Conservation (phyloP, 2,113 vertebrate species). For the Hippolais icterina region DNA sequence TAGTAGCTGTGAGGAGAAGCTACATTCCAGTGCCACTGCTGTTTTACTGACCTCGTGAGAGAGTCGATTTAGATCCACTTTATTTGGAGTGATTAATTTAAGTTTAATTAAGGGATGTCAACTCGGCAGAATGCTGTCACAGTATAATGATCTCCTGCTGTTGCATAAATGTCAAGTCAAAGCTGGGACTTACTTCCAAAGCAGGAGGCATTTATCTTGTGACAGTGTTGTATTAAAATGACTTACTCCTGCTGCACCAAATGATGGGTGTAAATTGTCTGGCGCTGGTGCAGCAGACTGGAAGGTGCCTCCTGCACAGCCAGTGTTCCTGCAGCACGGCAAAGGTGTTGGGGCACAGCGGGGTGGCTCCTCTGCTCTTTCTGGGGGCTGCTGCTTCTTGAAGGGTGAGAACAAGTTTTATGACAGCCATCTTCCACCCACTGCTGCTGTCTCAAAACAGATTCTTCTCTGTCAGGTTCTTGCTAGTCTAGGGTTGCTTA, state of each 20-base stretch:
- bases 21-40: neutral
- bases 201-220: constrained; percentile 63
- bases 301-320: constrained; percentile 20
- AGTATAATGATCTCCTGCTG: constrained; percentile 68
- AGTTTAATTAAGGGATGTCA: constrained; percentile 68
- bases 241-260: constrained; percentile 62
- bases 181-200: constrained; percentile 44
- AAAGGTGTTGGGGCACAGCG: neutral
- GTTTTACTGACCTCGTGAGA: constrained; percentile 41
- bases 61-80: constrained; percentile 23
- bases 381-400: neutral
- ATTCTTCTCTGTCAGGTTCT: neutral
- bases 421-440: neutral
- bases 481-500: neutral
- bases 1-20: neutral
- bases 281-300: constrained; percentile 52
- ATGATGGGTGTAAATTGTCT: constrained; percentile 52
- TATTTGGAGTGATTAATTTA: constrained; percentile 65
- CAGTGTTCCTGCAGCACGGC: neutral
- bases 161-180: constrained; percentile 62
- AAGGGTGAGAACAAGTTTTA: neutral
- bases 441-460: neutral
- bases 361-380: neutral
- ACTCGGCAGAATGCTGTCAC: constrained; percentile 52
- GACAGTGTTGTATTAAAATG: constrained; percentile 53